Base-by-base conservation (phyloP, 2,888 invertebrate species). In the Malacosoma neustria region DNA sequence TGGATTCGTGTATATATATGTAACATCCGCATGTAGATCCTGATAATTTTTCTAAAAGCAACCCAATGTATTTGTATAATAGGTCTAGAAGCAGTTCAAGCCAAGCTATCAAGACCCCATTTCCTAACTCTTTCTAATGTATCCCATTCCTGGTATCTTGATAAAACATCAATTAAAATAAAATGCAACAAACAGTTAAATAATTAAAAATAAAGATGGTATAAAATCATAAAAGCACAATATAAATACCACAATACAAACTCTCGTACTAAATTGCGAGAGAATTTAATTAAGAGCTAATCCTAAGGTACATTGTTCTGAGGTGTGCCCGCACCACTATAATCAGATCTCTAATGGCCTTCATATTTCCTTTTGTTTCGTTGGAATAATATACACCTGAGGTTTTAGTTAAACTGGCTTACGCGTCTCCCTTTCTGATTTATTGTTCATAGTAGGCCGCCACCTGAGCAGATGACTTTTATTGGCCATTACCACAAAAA, bases 401-500 rank as follows among this genome's bases (percentile, higher is more conserved):
- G 22, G 47, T 40, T 45, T 51, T 45, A 44, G 41, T 50, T 48
- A 57, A 45, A 51, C 35, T 48, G 58, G 53, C 54, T 49, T 51
- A 48, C 43, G 37, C 38, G 35, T 30, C 37, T 14, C 32, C 37
- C 46, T 45, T 44, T 49, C 45, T 63, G 64, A 71, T 68, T 68
- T 65, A 72, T 62, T 38, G 48, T 36, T 47, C 39, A 12, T 43
- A 49, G 45, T 46, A 55, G 46, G 48, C 42, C 46, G 43, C 57
- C 62, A 67, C 62, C 63, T 64, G 63, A 57, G 51, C 56, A 57
- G 51, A 54, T 45, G 55, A 50, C 49, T 59, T 65, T 65, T 64
- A 61, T 57, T 49, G 48, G 48, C 56, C 50, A 61, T 61, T 55
- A 58, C 41, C 40, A 33, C 41, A 41, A 45, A 50, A 56, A 41